These are phyloP conservation scores for Campaea margaritaria DNA, from an alignment of 2,888 invertebrate species.

Conservation along the genomic window DNA sequence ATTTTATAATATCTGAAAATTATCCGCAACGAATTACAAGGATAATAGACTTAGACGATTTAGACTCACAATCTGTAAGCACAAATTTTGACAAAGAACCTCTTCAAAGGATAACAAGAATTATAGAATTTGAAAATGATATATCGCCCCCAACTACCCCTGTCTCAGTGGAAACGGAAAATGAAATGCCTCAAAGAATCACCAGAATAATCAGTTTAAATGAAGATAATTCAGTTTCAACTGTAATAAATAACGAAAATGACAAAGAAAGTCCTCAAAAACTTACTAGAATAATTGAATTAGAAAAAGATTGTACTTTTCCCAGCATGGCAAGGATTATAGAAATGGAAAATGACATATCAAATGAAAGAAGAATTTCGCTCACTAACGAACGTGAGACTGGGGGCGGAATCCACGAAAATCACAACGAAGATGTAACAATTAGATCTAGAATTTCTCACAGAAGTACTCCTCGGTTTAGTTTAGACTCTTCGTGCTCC, in stretches of 20 bases:
- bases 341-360: slow-evolving; percentile 82
- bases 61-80: slow-evolving; percentile 58
- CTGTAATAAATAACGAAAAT: slow-evolving; percentile 63
- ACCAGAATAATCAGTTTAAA: slow-evolving; percentile 76
- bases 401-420: slow-evolving; percentile 69
- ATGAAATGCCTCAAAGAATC: slow-evolving; percentile 71
- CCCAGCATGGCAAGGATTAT: slow-evolving; percentile 81
- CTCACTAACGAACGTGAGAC: slow-evolving; percentile 81
- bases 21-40: slow-evolving; percentile 76
- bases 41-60: slow-evolving; percentile 78
- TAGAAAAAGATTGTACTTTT: slow-evolving; percentile 74
- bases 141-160: slow-evolving; percentile 56
- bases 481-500: slow-evolving; percentile 84
- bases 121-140: slow-evolving; percentile 76
- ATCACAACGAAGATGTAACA: slow-evolving; percentile 67
- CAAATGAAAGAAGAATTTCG: slow-evolving; percentile 79
- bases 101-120: slow-evolving; percentile 76
- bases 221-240: slow-evolving; percentile 73
- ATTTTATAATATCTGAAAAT: slow-evolving; percentile 59
- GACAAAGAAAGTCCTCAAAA: slow-evolving; percentile 69
- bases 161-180: slow-evolving; percentile 60
- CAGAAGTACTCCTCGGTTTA: slow-evolving; percentile 79
- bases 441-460: slow-evolving; percentile 72
- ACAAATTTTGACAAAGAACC: slow-evolving; percentile 69
- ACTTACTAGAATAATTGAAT: slow-evolving; percentile 72